Conservation (phyloP, 1,140 invertebrate genomes). For the Pararge aegeria region DNA sequence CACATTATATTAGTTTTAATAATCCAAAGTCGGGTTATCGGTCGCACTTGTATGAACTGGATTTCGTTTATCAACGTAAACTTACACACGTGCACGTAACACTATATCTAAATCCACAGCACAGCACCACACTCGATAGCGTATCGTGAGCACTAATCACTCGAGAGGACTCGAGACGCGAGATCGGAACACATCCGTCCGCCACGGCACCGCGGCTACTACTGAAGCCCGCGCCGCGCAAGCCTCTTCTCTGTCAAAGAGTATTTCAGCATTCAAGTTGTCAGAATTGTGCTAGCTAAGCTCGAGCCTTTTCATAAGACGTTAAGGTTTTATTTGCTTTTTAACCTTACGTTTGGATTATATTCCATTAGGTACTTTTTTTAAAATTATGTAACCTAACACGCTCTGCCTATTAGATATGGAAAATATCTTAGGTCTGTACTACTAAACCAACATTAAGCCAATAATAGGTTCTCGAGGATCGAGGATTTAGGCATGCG, state of each 20-base stretch:
- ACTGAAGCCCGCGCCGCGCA: conserved; percentile 62
- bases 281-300: conserved; percentile 49
- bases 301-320: conserved; percentile 37
- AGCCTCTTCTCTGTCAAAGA: conserved; percentile 52
- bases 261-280: conserved; percentile 42
- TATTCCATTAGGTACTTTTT: not conserved
- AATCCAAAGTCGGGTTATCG: conserved; percentile 12
- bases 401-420: no score
- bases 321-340: conserved; percentile 26
- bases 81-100: conserved; percentile 36
- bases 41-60: not conserved
- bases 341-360: not conserved
- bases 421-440: no score
- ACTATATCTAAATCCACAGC: conserved; percentile 55
- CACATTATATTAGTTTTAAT: conserved; percentile 18
- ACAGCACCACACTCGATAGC: conserved; percentile 58
- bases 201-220: conserved; percentile 46
- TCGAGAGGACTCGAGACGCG: conserved; percentile 26
- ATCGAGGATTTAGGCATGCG: no score
- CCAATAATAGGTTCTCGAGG: no score
- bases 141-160: conserved; percentile 53
- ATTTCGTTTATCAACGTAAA: conserved; percentile 12
- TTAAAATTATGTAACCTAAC: not conserved
- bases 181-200: conserved; percentile 38
- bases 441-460: no score